Percentiles rank a stretch among this genome's conserved stretches.
These are phyloP conservation scores for Drosophila sp. DNA, from an alignment of 1,140 invertebrate genomes.

Conservation along the genomic window DNA sequence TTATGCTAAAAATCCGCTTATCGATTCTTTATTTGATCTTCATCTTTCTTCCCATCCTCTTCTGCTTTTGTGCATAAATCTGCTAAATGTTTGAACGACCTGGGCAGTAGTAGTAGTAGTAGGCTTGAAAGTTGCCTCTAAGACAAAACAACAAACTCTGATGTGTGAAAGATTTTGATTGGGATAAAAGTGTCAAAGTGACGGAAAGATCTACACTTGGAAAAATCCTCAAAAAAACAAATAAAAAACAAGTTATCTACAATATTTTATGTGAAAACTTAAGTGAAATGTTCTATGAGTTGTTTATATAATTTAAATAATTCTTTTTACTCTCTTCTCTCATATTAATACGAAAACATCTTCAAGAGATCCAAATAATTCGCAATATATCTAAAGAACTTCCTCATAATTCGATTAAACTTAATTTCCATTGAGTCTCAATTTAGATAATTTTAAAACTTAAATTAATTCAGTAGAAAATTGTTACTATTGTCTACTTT, in stretches of 20 bases:
- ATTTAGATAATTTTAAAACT: no score
- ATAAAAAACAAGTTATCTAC: not conserved
- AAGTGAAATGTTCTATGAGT: no score
- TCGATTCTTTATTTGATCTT: conserved; percentile 21
- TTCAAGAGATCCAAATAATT: no score
- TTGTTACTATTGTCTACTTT: no score
- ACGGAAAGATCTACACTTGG: conserved; percentile 2
- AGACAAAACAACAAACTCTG: not conserved
- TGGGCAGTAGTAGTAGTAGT: not conserved
- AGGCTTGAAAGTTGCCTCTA: conserved; percentile 5
- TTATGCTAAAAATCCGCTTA: conserved; percentile 38
- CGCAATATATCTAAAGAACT: no score
- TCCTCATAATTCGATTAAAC: no score
- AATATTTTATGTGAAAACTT: no score
- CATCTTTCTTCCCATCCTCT: conserved; percentile 2
- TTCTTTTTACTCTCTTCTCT: no score
- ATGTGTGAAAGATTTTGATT: conserved; percentile 12
- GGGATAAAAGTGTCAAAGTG: conserved; percentile 7
- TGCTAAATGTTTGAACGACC: not conserved
- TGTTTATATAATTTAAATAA: no score
- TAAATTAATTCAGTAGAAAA: no score
- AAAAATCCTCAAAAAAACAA: not conserved
- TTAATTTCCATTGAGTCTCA: no score
- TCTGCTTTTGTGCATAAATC: not conserved
- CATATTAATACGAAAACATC: no score